These are phyloP conservation scores for Anadara kagoshimensis DNA, from an alignment of 1,140 invertebrate species.

Conservation along the genomic window DNA sequence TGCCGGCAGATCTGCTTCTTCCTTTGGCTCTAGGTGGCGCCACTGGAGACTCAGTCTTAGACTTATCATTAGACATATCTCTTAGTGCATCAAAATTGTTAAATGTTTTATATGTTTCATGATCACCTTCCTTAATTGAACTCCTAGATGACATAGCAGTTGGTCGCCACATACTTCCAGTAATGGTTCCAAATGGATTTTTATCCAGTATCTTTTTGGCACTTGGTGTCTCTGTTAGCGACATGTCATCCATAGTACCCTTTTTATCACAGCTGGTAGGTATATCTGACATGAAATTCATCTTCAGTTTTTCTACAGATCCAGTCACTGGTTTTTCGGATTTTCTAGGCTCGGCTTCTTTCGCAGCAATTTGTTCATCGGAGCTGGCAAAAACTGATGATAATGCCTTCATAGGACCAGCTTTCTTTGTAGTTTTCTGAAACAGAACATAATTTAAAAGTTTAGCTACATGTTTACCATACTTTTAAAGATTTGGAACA, in stretches of 20 bases:
- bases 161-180: conserved; percentile 1
- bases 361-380: conserved; percentile 17
- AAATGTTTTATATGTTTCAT: conserved; percentile 50
- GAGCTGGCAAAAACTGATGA: conserved; percentile 43
- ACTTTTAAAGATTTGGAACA: not conserved
- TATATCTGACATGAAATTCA: not conserved
- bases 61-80: conserved; percentile 50
- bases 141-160: not conserved
- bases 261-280: not conserved
- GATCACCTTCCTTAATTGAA: conserved; percentile 8
- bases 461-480: too few species aligned
- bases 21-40: conserved; percentile 52
- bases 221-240: not conserved
- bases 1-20: conserved; percentile 41
- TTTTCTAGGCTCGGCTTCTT: not conserved
- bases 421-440: conserved; percentile 40
- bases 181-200: not conserved
- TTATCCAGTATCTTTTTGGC: not conserved
- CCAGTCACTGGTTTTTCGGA: not conserved
- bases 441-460: conserved; percentile 33
- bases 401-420: conserved; percentile 63
- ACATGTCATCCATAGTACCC: conserved; percentile 3
- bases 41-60: conserved; percentile 31
- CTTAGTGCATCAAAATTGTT: conserved; percentile 48
- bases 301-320: not conserved